Base-by-base conservation (phyloP, 2,113 vertebrate species). In the Perccottus glenii region DNA sequence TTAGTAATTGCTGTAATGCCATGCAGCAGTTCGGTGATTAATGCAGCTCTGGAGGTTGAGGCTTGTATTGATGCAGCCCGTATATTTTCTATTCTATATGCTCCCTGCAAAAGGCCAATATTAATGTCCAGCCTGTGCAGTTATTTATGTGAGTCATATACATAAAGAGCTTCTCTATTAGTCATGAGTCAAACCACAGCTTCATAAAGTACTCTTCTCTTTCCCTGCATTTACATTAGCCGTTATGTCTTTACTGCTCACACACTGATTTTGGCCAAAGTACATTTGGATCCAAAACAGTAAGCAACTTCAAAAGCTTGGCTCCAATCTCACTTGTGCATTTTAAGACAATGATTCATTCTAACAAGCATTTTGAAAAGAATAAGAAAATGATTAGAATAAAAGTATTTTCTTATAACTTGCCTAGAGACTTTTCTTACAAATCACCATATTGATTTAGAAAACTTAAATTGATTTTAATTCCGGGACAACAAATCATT, bases 111-210 rank as follows among this genome's bases (percentile, higher is more conserved):
- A 67, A 60, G 76, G 65, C 67, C 60, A 43, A 87, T 86, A 90
- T 88, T 88, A 87, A 88, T 88, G 80, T 83, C 78, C 76, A 58
- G 71, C 85, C 80, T 68, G 65, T 79, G 78, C 67, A 36, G 83
- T 91, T 92, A 90, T 92, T 92, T 90, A 92, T 92, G 90, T 77
- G 85, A 87, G 80, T 88, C 81, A 87, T 87, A 88, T 88, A 74
- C 87, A 89, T 90, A 86, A 78, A 73, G 86, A 86, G 81, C 72
- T 87, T 84, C 87, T 67, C 81, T 85, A 91, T 92, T 91, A 91
- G 89, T 92, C 88, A 89, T 89, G 19, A 82, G 85, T 88, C 67
- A 5, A 65, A 74, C 67, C 35, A 59, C 60, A 52, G 67, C 47
- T 48, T 48, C 47, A 15, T n/a, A 48, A 48, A 48, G 47, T 51